Percentiles rank a stretch among this genome's conserved stretches.
phyloP scores from a whole-genome alignment of 2,888 invertebrate genomes.

The Aphidoletes aphidimyza region DNA sequence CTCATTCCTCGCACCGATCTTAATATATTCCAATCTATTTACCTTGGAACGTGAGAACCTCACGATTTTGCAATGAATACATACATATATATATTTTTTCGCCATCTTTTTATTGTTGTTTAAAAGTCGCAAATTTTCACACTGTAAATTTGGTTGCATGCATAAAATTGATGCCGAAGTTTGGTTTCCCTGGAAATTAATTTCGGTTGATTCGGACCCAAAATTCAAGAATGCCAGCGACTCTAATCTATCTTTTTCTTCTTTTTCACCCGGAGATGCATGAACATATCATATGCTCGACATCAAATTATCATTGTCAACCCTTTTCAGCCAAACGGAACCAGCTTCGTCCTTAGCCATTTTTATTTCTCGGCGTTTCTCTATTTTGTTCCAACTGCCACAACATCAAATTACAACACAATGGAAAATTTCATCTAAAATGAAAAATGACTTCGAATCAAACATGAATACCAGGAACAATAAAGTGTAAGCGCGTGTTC shows the following conservation, averaged over 20 bases:
- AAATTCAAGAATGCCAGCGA: not conserved
- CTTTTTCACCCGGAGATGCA: not conserved
- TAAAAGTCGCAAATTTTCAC: no score
- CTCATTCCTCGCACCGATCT: not conserved
- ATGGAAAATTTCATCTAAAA: not conserved
- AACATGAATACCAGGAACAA: constrained; percentile 20
- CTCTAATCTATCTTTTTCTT: constrained; percentile 13
- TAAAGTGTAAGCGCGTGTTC: constrained; percentile 9
- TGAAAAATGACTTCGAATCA: constrained; percentile 34
- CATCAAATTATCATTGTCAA: constrained; percentile 36
- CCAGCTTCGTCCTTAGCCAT: not conserved
- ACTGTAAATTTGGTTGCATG: no score
- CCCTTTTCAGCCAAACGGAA: not conserved
- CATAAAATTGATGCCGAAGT: not conserved
- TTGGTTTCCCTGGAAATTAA: constrained; percentile 6
- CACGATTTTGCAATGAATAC: not conserved
- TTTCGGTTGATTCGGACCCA: not conserved
- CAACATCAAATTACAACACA: constrained; percentile 33
- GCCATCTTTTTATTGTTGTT: no score
- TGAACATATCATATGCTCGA: constrained; percentile 24
- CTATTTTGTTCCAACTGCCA: not conserved
- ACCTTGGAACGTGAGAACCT: not conserved
- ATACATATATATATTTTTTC: not conserved
- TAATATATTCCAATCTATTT: constrained; percentile 6
- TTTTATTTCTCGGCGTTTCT: not conserved